Evolutionary conservation across 2,888 invertebrate genomes (phyloP), one percentile per base, ranked within the genome.

Genomic region (Hipparchia sbordonii): DNA sequence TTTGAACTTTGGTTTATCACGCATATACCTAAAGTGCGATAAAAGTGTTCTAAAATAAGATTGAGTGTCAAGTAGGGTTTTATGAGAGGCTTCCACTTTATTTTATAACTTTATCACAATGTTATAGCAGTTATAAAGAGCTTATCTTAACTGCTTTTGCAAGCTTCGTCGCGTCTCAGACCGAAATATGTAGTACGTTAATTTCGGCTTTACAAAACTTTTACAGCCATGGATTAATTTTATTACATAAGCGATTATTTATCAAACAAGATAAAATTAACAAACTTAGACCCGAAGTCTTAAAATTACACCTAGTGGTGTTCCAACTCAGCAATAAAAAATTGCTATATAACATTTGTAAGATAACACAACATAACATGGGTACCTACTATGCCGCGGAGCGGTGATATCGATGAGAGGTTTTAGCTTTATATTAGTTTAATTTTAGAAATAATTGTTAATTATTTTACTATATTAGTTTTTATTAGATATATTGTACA

Each of bases 51-150:
- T 61, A 52, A 72, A 72, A 57, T 67, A 61, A 72, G 73, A 76
- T 73, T 72, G 66, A 70, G 67, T 72, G 73, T 73, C 72, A 72
- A 75, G 60, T 73, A 54, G 71, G 71, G 69, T 71, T 77, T 78
- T 77, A 78, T 60, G 74, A 72, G 61, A 48, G 72, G 46, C 71
- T 48, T 70, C 72, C 63, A 72, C 73, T 75, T 70, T 67, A 68
- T 72, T 75, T 76, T 74, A 76, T 67, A 71, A 70, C 73, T 76
- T 71, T 72, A 76, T 74, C 71, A 67, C 67, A 62, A 46, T 71
- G 69, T 72, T 67, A 72, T 62, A 65, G 65, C 75, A 68, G 73
- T 73, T 72, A 72, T 70, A 76, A 77, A 77, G 72, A 62, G 73
- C 59, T 71, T 74, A 77, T 72, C 72, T 71, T 71, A 72, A 70